Evolutionary conservation across 2,113 vertebrate genomes (phyloP).

Genomic region (Oplegnathus fasciatus): DNA sequence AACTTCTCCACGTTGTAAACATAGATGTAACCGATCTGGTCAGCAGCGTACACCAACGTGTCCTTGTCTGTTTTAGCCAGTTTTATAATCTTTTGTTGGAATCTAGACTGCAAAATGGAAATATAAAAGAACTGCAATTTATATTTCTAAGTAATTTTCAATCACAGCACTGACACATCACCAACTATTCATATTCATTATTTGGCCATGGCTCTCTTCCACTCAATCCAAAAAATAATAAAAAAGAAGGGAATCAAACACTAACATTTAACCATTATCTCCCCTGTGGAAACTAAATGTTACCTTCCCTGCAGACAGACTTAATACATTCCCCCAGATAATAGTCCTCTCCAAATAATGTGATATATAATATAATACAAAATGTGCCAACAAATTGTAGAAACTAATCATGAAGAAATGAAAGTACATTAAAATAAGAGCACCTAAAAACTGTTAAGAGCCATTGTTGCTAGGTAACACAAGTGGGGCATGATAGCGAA

Average conservation of each 20-base stretch:
- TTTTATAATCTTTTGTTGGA: conserved; percentile 77
- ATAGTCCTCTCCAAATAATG: background rate
- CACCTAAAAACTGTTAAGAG: background rate
- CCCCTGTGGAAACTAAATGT: conserved; percentile 6
- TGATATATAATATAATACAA: conserved; percentile 4
- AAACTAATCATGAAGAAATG: conserved; percentile 16
- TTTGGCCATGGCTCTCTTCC: background rate
- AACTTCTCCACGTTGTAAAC: conserved; percentile 74
- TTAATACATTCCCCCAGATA: conserved; percentile 10
- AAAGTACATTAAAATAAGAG: background rate
- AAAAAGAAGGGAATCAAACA: conserved; percentile 23
- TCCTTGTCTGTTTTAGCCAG: conserved; percentile 68
- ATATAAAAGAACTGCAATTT: background rate
- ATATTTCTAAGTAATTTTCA: background rate
- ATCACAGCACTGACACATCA: background rate
- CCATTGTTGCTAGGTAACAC: conserved; percentile 7
- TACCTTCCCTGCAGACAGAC: conserved; percentile 12
- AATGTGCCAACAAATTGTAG: background rate
- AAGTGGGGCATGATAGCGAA: background rate
- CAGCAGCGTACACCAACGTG: conserved; percentile 63
- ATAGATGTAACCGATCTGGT: conserved; percentile 72
- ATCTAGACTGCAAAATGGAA: conserved; percentile 69
- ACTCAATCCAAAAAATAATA: background rate
- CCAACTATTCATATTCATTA: conserved; percentile 20
- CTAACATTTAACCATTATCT: conserved; percentile 5